Base-by-base conservation (phyloP, 2,797 vertebrate genomes). In the Alauda arvensis region DNA sequence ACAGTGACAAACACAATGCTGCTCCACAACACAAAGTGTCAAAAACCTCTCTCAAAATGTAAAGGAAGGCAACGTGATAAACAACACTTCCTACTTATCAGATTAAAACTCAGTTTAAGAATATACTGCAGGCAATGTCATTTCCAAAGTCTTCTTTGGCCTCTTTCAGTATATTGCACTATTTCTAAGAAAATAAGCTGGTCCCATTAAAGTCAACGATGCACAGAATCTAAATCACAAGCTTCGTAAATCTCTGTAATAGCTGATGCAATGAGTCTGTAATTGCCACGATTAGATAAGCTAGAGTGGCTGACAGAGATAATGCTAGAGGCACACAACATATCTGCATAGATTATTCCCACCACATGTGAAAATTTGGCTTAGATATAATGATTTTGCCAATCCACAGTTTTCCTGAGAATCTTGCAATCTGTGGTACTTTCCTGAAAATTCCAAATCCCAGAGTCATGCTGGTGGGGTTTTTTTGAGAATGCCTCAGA, bases 231-330 rank as follows among this genome's bases (percentile, higher is more conserved):
- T 89, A 82, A 92, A 93, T 79, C 85, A 87, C 61, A 77, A 89
- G 90, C 83, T 91, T 65, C 0, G 10, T 77, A 84, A 90, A 91
- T 81, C 87, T 93, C 68, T 49, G 74, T 80, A 87, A 87, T 77
- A 94, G 89, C 71, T 88, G 90, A 92, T 85, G 89, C 91, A 95
- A 93, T 77, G 90, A 85, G 76, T 82, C 85, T 95, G 90, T 91
- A 95, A 95, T 92, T 95, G 90, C 90, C 85, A 71, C 1, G 45
- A 91, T 89, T 90, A 91, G 87, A 90, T 91, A 89, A 95, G 87
- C 90, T 75, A 85, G 43, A 93, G 51, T 56, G 71, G 85, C 70
- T 92, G 88, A 89, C 81, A 91, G 90, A 74, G 85, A 87, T 83
- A 80, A 61, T 65, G 91, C 86, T 85, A 49, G 79, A 94, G 87